Evolutionary conservation across 2,797 vertebrate species (phyloP), one percentile per base, ranked within the genome.

Genomic region (Melanogrammus aeglefinus): DNA sequence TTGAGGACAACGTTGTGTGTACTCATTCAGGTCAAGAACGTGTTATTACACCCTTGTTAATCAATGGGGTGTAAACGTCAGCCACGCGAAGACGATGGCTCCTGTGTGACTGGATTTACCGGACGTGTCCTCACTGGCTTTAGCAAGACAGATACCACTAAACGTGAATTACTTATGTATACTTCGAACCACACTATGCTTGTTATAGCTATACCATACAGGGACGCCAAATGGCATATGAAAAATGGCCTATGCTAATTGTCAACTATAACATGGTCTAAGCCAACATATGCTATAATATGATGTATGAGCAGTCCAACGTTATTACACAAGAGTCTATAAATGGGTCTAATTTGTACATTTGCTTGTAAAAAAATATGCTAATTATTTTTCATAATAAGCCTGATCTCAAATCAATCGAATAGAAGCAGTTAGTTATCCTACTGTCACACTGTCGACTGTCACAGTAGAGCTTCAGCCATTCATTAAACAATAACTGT

Each of bases 81-180:
- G 29, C 75, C 57, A 24, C 3, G 21, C 51, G 73, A 77, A 81
- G 82, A 75, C 81, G 88, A 77, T 79, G 82, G 82, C 88, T 91
- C 91, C 86, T 89, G 92, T 88, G 87, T 79, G 92, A 93, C 94
- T 89, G 91, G 93, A 92, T 93, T 89, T 89, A 83, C 90, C 83
- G 84, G 93, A 84, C 83, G 74, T 78, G 77, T 80, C 85, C 79
- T 84, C 81, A 74, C 77, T 57, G 77, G 80, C 81, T 70, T 76
- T 13, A 81, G 74, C 78, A 81, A 82, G 77, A 75, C 38, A 38
- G 24, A 39, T 72, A 21, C 35, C 70, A 72, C 31, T 16, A 33
- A 35, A 35, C 63, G n/a, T 2, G n/a, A 2, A 16, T 33, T 33
- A 33, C 31, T 33, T 10, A 27, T 12, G 16, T n/a, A 69, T 27